phyloP scores from a whole-genome alignment of 2,888 invertebrate species.

The Zele albiditarsus region DNA sequence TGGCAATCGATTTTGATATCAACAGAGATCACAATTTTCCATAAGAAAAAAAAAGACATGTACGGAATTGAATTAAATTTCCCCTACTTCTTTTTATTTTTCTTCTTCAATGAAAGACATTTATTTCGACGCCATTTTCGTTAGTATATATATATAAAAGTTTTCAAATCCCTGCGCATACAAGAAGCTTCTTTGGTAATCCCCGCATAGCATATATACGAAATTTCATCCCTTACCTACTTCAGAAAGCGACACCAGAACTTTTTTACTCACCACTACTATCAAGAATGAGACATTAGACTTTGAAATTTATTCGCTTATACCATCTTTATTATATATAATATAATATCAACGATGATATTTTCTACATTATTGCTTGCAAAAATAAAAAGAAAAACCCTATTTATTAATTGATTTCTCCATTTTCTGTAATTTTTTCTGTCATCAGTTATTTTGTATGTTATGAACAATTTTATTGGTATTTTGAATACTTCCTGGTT shows the following conservation, averaged over 20 bases:
- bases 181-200: neutral
- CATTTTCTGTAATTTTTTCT: too few species aligned
- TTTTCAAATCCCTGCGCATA: neutral
- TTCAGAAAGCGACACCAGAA: neutral
- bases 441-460: too few species aligned
- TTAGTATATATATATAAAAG: neutral
- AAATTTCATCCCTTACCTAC: neutral
- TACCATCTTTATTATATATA: neutral
- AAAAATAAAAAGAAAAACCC: too few species aligned
- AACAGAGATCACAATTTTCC: neutral
- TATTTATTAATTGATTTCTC: too few species aligned
- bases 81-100: neutral
- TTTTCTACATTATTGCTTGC: too few species aligned
- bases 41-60: neutral
- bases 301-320: neutral
- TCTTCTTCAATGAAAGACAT: neutral
- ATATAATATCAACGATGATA: too few species aligned
- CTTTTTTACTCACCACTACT: neutral
- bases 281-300: neutral
- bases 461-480: too few species aligned
- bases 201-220: neutral
- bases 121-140: neutral
- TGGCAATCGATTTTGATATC: neutral
- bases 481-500: too few species aligned
- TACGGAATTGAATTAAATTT: neutral